Base-by-base conservation (phyloP, 2,888 invertebrate genomes). In the Mechanitis mazaeus region DNA sequence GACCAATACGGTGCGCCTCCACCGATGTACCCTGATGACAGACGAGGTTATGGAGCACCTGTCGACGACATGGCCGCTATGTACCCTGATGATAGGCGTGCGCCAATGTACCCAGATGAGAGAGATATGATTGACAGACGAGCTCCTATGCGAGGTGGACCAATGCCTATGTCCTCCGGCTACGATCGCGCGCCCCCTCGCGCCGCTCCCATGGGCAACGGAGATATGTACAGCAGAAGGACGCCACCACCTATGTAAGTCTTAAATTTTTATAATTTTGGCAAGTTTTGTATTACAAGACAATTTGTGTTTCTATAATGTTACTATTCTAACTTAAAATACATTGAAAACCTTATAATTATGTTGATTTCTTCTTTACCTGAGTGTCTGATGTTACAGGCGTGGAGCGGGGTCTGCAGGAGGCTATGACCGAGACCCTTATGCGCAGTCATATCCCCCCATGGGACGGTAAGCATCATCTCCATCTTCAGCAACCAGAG, bases 151-250 rank as follows among this genome's bases (percentile, higher is more conserved):
- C 63, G 66, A 72, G 80, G 79, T 12, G 72, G 77, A 20, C 79
- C 76, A 46, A 80, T 80, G 64, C 72, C 78, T 1, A 74, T 80
- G 71, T 63, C 80, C 2, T 67, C 77, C 0, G 77, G 79, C 11
- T 86, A 85, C 67, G 90, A 89, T 35, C 76, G 87, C 12, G 75
- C 79, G 6, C 76, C 84, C 12, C 83, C 84, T 0, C 71, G 85
- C 6, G 70, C 79, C 1, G 78, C 80, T 31, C 80, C 82, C 45
- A 80, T 85, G 78, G 83, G 83, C 68, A 87, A 86, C 63, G 87
- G 87, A 5, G 86, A 86, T 65, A 90, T 91, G 87, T 91, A 86
- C 76, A 90, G 89, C 75, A 77, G 91, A 63, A 81, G 91, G 66
- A 84, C 87, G 56, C 85, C 85, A 55, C 73, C 76, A 33, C 70